Percentiles rank a stretch among this genome's conserved stretches.
These are phyloP conservation scores for Tholera decimalis DNA, from an alignment of 2,888 invertebrate genomes.

Conservation along the genomic window DNA sequence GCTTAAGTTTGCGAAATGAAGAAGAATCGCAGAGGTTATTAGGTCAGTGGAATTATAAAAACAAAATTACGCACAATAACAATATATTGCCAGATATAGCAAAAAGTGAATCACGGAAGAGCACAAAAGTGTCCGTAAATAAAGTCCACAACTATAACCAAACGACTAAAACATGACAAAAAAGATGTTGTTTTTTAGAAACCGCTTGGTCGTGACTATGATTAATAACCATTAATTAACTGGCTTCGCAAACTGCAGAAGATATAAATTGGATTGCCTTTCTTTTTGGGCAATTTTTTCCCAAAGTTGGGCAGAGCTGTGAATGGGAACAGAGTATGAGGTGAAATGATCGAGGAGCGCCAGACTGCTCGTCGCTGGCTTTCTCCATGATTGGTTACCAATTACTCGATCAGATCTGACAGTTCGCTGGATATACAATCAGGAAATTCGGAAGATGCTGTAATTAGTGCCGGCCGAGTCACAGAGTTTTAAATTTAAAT, in stretches of 20 bases:
- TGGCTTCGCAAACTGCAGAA: conserved; percentile 51
- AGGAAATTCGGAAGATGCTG: conserved; percentile 63
- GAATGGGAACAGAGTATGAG: conserved; percentile 71
- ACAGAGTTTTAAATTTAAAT: conserved; percentile 49
- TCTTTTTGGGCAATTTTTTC: conserved; percentile 65
- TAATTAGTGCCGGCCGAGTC: conserved; percentile 61
- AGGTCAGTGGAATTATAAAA: conserved; percentile 24
- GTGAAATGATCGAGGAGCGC: conserved; percentile 70
- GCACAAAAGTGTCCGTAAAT: conserved; percentile 23
- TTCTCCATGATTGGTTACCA: conserved; percentile 82
- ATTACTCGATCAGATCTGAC: conserved; percentile 76
- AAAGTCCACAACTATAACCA: conserved; percentile 37
- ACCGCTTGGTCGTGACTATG: conserved; percentile 57
- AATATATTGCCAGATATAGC: conserved; percentile 18
- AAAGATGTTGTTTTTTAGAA: conserved; percentile 56
- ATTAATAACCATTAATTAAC: conserved; percentile 67
- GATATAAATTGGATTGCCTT: conserved; percentile 65
- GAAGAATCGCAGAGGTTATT: conserved; percentile 6
- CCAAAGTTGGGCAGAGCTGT: conserved; percentile 55
- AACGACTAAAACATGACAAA: conserved; percentile 33
- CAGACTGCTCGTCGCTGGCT: conserved; percentile 72
- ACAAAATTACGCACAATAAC: conserved; percentile 10
- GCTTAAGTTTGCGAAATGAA: conserved; percentile 30
- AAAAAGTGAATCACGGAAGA: conserved; percentile 26
- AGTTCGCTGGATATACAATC: conserved; percentile 68